phyloP scores from a whole-genome alignment of 1,140 invertebrate genomes.

The Araneus ventricosus region DNA sequence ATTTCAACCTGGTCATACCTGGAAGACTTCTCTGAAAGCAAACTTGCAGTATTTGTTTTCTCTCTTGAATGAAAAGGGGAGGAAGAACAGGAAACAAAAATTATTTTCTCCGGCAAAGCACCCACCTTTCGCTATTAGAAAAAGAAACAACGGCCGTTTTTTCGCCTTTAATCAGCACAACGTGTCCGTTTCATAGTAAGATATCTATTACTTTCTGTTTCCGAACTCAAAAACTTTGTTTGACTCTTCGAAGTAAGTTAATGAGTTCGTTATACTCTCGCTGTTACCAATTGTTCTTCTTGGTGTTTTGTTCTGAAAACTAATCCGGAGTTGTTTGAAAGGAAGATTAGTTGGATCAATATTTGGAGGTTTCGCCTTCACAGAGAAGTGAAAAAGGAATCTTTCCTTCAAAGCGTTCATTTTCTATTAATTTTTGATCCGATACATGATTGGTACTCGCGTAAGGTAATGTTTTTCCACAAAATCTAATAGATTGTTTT shows the following conservation, averaged over 20 bases:
- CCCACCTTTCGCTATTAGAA: neutral
- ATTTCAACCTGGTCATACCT: neutral
- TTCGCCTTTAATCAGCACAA: conserved; percentile 33
- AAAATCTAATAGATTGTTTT: neutral
- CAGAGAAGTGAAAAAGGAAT: neutral
- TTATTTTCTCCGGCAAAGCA: conserved; percentile 5
- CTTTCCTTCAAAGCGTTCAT: neutral
- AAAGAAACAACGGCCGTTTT: conserved; percentile 23
- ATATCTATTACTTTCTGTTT: conserved; percentile 62
- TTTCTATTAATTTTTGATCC: conserved; percentile 33
- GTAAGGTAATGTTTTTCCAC: neutral
- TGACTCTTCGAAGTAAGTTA: conserved; percentile 58
- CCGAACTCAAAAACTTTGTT: conserved; percentile 58
- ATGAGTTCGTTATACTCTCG: conserved; percentile 47
- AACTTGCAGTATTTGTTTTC: neutral
- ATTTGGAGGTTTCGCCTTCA: conserved; percentile 15
- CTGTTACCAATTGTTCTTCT: conserved; percentile 50
- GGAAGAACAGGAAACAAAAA: neutral
- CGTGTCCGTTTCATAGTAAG: conserved; percentile 32
- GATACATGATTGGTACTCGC: neutral
- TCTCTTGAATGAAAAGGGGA: neutral
- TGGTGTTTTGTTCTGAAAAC: conserved; percentile 45
- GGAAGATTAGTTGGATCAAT: conserved; percentile 56
- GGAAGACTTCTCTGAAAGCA: too few relatives aligned
- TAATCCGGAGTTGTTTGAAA: conserved; percentile 24